Evolutionary conservation across 2,113 vertebrate genomes (phyloP).

Genomic region (Pachypanchax playfairii): DNA sequence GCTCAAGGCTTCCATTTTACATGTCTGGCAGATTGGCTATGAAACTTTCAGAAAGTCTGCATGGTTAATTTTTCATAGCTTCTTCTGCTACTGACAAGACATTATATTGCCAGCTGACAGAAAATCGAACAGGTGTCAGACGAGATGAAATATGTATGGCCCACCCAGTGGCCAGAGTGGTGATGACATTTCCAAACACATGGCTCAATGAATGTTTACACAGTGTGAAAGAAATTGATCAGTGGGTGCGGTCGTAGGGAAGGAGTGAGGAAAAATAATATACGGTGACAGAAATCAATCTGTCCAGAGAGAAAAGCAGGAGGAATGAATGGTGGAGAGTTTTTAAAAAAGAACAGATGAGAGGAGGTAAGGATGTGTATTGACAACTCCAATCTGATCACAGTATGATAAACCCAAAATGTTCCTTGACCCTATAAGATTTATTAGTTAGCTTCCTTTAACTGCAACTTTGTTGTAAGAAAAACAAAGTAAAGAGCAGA

Average conservation of each 20-base stretch:
- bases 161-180: slow-evolving; percentile 65
- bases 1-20: slow-evolving; percentile 36
- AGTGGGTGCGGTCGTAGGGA: slow-evolving; percentile 48
- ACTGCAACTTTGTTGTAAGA: slow-evolving; percentile 23
- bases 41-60: slow-evolving; percentile 70
- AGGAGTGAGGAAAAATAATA: background rate
- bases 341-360: slow-evolving; percentile 16
- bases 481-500: too few relatives aligned
- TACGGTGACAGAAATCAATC: slow-evolving; percentile 70
- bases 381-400: slow-evolving; percentile 26
- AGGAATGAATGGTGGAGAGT: slow-evolving; percentile 17
- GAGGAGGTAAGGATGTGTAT: slow-evolving; percentile 1
- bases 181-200: slow-evolving; percentile 79
- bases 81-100: slow-evolving; percentile 49
- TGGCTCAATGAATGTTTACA: slow-evolving; percentile 79
- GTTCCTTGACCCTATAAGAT: background rate
- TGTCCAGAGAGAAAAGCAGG: slow-evolving; percentile 52
- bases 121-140: slow-evolving; percentile 78
- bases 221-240: slow-evolving; percentile 77
- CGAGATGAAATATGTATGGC: slow-evolving; percentile 79
- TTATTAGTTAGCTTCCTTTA: slow-evolving; percentile 8
- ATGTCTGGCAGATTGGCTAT: slow-evolving; percentile 66
- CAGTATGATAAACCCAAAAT: slow-evolving; percentile 33
- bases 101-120: slow-evolving; percentile 46
- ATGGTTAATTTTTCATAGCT: slow-evolving; percentile 74